Percentiles rank a stretch among this genome's conserved stretches.
phyloP scores from a whole-genome alignment of 1,140 invertebrate species.

The Nebria ingens region DNA sequence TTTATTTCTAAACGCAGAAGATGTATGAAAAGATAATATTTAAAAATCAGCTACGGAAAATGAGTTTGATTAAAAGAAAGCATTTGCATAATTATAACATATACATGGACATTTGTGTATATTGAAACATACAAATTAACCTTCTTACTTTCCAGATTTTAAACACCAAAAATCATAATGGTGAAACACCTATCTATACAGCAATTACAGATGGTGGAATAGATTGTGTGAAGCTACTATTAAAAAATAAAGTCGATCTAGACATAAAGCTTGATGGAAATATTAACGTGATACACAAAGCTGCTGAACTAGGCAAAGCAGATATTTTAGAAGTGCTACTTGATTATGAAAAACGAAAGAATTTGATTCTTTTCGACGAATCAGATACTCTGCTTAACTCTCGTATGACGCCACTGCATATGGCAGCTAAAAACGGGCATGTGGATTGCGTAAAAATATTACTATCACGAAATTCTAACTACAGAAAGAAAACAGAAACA shows the following conservation, averaged over 20 bases:
- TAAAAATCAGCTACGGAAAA: no score
- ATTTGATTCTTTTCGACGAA: constrained; percentile 26
- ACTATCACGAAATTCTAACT: constrained; percentile 43
- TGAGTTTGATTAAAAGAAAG: no score
- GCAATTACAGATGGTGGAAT: constrained; percentile 37
- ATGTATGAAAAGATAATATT: no score
- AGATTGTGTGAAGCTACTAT: constrained; percentile 36
- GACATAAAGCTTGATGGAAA: constrained; percentile 31
- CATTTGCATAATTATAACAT: no score
- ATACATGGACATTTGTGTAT: no score
- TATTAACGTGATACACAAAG: constrained; percentile 35
- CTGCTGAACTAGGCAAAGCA: constrained; percentile 32
- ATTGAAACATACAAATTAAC: no score
- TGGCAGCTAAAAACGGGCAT: constrained; percentile 53
- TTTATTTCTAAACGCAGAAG: no score
- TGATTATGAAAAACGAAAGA: constrained; percentile 25
- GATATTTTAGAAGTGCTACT: constrained; percentile 36
- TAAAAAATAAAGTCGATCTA: constrained; percentile 36
- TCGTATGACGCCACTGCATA: constrained; percentile 52
- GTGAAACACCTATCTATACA: constrained; percentile 43
- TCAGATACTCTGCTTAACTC: constrained; percentile 27
- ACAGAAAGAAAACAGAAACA: constrained; percentile 30
- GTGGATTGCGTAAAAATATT: constrained; percentile 50
- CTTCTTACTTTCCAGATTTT: not conserved
- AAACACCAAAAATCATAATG: constrained; percentile 28